Evolutionary conservation across 2,113 vertebrate species (phyloP).

Genomic region (Dipodomys ordii): DNA sequence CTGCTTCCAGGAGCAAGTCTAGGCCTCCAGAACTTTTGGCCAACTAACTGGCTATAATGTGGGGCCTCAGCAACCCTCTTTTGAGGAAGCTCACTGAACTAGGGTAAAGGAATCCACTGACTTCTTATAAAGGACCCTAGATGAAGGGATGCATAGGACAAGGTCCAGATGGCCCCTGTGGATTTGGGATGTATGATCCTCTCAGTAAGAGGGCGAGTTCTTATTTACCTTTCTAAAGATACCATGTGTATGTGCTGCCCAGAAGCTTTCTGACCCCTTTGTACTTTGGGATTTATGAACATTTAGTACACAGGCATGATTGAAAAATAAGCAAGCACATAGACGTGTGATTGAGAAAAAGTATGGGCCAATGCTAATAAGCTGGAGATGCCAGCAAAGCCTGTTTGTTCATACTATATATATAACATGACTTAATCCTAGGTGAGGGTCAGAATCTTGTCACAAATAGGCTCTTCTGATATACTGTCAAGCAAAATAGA

Average conservation of each 20-base stretch:
- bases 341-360: not conserved
- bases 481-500: not conserved
- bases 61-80: not conserved
- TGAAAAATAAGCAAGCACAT: not conserved
- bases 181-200: no score
- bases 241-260: not conserved
- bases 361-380: not conserved
- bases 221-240: not conserved
- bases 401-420: not conserved
- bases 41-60: not conserved
- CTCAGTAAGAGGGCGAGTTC: not conserved
- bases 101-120: not conserved
- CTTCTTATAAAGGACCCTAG: not conserved
- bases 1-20: not conserved
- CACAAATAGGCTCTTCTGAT: not conserved
- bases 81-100: not conserved
- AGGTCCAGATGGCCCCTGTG: not conserved
- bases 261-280: not conserved
- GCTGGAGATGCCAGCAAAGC: not conserved
- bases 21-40: not conserved
- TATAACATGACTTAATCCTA: not conserved
- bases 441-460: not conserved
- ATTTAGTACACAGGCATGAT: not conserved
- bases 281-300: not conserved
- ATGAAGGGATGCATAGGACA: not conserved